These are phyloP conservation scores for Chrysopilus asiliformis DNA, from an alignment of 2,888 invertebrate species.

Conservation along the genomic window DNA sequence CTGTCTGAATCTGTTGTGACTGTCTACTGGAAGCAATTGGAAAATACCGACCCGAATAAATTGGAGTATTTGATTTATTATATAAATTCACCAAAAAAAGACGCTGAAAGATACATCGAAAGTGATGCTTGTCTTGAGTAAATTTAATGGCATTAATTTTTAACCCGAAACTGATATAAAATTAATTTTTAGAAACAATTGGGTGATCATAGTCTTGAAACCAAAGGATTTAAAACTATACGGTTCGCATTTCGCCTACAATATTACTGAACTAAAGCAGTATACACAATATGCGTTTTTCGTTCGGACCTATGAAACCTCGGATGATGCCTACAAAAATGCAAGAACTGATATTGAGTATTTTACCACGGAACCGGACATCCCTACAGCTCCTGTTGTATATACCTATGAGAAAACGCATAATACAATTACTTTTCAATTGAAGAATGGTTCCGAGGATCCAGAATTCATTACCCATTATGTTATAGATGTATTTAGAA, in stretches of 20 bases:
- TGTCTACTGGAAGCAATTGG: slow-evolving; percentile 7
- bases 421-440: slow-evolving; percentile 37
- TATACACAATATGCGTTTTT: slow-evolving; percentile 60
- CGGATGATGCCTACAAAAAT: slow-evolving; percentile 1
- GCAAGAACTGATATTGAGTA: slow-evolving; percentile 1
- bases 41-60: background rate
- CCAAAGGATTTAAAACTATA: slow-evolving; percentile 1
- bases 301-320: slow-evolving; percentile 33
- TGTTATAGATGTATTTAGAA: slow-evolving; percentile 27
- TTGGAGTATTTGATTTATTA: background rate
- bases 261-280: slow-evolving; percentile 42
- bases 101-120: background rate
- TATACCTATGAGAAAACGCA: slow-evolving; percentile 24
- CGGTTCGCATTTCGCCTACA: slow-evolving; percentile 23
- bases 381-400: slow-evolving; percentile 35
- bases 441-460: slow-evolving; percentile 43
- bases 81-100: slow-evolving; percentile 1
- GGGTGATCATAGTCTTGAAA: too few species aligned
- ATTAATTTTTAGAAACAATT: too few species aligned
- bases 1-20: slow-evolving; percentile 4
- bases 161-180: too few species aligned
- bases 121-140: background rate
- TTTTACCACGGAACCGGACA: slow-evolving; percentile 41
- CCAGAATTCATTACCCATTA: slow-evolving; percentile 32
- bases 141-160: background rate